phyloP scores from a whole-genome alignment of 2,888 invertebrate species.

The Hyposoter didymator region DNA sequence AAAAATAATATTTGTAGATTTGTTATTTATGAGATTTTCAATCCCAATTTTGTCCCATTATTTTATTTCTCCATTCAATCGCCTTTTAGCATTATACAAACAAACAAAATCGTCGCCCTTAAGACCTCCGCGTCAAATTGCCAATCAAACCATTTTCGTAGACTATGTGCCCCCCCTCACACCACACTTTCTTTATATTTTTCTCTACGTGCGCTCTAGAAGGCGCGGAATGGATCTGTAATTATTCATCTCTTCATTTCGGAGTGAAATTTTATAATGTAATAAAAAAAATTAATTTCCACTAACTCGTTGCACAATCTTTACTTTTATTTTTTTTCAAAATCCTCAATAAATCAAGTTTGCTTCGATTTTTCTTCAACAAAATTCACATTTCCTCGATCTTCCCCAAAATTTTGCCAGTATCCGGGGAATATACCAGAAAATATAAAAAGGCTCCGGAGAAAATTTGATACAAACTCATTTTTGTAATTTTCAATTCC shows the following conservation, averaged over 20 bases:
- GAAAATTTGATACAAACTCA: no score
- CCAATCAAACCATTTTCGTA: neutral
- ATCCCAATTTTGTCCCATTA: neutral
- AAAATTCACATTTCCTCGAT: neutral
- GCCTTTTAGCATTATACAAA: neutral
- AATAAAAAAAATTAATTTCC: slow-evolving; percentile 18
- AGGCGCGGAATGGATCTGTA: slow-evolving; percentile 1
- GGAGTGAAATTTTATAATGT: slow-evolving; percentile 14
- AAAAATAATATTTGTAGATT: slow-evolving; percentile 6
- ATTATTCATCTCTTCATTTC: slow-evolving; percentile 11
- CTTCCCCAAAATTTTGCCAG: neutral
- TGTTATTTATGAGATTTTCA: slow-evolving; percentile 13
- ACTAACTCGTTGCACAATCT: neutral
- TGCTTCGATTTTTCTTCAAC: neutral
- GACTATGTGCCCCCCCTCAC: neutral
- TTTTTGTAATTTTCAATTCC: no score
- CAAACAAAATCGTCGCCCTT: neutral
- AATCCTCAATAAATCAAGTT: neutral
- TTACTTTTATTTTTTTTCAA: neutral
- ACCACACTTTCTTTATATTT: neutral
- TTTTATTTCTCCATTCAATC: slow-evolving; percentile 10
- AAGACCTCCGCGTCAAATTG: neutral
- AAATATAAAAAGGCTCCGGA: no score
- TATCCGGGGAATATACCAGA: no score
- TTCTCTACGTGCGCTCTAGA: neutral